Percentiles rank a stretch among this genome's conserved stretches.
Evolutionary conservation across 2,888 invertebrate species (phyloP).

Genomic region (Drosophila quinaria): DNA sequence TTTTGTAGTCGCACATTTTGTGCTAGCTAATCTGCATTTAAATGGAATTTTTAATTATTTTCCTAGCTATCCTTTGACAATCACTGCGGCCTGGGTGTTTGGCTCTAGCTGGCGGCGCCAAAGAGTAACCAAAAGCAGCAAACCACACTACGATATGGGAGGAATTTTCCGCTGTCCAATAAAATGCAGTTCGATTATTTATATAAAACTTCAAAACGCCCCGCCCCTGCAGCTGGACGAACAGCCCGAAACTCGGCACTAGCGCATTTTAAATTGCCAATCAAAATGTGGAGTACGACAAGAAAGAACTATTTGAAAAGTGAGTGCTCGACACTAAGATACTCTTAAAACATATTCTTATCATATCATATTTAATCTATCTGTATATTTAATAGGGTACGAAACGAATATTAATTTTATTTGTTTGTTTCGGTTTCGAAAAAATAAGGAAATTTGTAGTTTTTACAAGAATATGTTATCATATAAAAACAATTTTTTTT

Average conservation of each 20-base stretch:
- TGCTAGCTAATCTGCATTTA: conserved; percentile 78
- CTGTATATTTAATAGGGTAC: too few relatives aligned
- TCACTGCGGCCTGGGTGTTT: conserved; percentile 58
- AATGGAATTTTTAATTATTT: conserved; percentile 82
- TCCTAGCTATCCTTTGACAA: conserved; percentile 77
- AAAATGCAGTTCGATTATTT: conserved; percentile 80
- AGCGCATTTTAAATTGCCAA: conserved; percentile 76
- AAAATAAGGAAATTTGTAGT: too few relatives aligned
- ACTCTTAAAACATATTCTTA: conserved; percentile 5
- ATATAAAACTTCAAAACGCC: conserved; percentile 72
- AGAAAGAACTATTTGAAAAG: conserved; percentile 1
- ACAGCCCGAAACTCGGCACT: conserved; percentile 37
- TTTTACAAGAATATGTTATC: too few relatives aligned
- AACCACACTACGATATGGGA: conserved; percentile 47
- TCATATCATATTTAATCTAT: background rate
- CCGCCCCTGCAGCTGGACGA: conserved; percentile 26
- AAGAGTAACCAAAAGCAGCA: conserved; percentile 31
- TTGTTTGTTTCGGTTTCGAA: too few relatives aligned
- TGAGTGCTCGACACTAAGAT: background rate
- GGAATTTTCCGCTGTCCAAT: conserved; percentile 31
- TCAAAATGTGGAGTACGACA: conserved; percentile 67
- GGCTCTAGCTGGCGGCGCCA: conserved; percentile 40
- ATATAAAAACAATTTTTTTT: too few relatives aligned
- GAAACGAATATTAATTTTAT: too few relatives aligned
- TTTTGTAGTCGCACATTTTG: conserved; percentile 67